Percentiles rank a stretch among this genome's conserved stretches.
Evolutionary conservation across 2,113 vertebrate genomes (phyloP).

Genomic region (Pluvialis apricaria): DNA sequence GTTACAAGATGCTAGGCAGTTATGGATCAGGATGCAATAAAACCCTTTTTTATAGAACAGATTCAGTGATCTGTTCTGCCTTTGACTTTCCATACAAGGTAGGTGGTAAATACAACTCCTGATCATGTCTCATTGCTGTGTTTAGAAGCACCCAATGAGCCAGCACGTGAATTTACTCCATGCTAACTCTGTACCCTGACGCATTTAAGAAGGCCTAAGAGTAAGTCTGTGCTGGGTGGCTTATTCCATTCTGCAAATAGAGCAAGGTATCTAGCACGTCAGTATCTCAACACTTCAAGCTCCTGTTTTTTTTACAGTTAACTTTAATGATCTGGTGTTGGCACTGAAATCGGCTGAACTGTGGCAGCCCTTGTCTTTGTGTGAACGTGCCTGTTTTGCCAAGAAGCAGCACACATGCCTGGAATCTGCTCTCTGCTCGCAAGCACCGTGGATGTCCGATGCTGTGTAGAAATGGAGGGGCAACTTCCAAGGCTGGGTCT

Average conservation of each 20-base stretch:
- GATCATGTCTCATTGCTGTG: not conserved
- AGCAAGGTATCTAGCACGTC: not conserved
- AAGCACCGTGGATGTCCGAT: fast-evolving
- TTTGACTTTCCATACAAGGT: not conserved
- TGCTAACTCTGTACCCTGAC: not conserved
- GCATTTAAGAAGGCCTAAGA: not conserved
- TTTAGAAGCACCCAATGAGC: not conserved
- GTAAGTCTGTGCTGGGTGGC: not conserved
- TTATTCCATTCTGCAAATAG: not conserved
- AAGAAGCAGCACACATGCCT: not conserved
- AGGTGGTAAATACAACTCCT: not conserved
- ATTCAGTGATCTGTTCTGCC: not conserved
- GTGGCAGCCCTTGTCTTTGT: not conserved
- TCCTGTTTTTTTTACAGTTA: not conserved
- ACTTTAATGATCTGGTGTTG: not conserved
- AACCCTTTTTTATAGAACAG: not conserved
- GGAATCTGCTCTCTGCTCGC: not conserved
- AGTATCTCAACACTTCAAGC: not conserved
- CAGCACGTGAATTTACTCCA: not conserved
- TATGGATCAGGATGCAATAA: not conserved
- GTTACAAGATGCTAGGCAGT: not conserved
- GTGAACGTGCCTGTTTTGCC: not conserved
- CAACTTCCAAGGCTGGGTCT: not conserved
- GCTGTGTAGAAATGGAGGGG: not conserved
- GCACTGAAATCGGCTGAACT: not conserved